These are phyloP conservation scores for Pseudolaguvia tuberculata DNA, from an alignment of 2,113 vertebrate species.

Conservation along the genomic window DNA sequence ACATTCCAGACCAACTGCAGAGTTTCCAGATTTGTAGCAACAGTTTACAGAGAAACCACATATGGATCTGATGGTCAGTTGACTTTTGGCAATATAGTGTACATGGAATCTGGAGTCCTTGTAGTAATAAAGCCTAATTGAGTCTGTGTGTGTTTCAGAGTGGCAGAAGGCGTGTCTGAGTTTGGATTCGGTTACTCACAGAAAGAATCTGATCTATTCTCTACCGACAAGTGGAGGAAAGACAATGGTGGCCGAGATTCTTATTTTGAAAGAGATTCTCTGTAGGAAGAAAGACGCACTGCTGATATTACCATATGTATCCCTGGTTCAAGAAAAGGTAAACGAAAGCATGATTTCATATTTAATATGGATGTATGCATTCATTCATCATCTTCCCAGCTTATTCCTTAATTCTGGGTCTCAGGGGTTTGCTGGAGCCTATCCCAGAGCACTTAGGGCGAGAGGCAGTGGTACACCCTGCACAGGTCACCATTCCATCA, in stretches of 20 bases:
- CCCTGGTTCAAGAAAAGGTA: constrained; percentile 98
- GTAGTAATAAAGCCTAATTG: neutral
- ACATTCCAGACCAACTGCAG: no score
- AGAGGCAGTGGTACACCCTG: no score
- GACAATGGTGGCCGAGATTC: constrained; percentile 93
- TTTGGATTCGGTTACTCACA: constrained; percentile 77
- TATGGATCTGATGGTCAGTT: no score
- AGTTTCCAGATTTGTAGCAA: no score
- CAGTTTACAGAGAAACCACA: no score
- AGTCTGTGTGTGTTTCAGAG: constrained; percentile 62
- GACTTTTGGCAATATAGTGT: no score
- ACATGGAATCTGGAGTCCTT: neutral
- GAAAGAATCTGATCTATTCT: constrained; percentile 92
- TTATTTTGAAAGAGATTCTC: constrained; percentile 87
- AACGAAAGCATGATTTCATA: neutral
- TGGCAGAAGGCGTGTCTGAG: constrained; percentile 93
- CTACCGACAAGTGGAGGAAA: constrained; percentile 94
- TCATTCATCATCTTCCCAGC: no score
- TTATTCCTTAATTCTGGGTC: no score
- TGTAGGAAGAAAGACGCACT: constrained; percentile 85
- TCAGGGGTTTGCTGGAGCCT: no score
- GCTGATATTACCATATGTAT: constrained; percentile 88
- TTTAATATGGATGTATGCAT: neutral
- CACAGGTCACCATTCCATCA: no score
- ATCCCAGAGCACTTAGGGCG: no score